These are phyloP conservation scores for Otocyon megalotis DNA, from an alignment of 2,113 vertebrate genomes.

Conservation along the genomic window DNA sequence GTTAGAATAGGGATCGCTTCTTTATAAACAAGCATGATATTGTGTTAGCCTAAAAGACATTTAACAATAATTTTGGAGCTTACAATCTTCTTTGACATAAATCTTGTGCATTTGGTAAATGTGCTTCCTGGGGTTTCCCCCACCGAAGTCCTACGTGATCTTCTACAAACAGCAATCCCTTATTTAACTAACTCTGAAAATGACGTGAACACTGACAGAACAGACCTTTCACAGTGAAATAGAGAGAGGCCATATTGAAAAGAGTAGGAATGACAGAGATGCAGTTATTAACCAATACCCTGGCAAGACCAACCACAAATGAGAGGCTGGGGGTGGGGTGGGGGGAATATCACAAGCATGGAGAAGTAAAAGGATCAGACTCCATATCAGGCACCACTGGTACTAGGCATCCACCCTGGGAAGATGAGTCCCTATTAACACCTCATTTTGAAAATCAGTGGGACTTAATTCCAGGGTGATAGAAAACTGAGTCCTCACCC, in stretches of 20 bases:
- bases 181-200: background rate
- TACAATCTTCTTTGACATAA: background rate
- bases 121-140: background rate
- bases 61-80: background rate
- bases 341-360: background rate
- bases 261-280: background rate
- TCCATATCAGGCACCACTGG: background rate
- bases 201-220: background rate
- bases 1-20: background rate
- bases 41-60: background rate
- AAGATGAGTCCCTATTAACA: background rate
- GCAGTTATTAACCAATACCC: background rate
- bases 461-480: background rate
- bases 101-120: background rate
- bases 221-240: background rate
- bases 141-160: background rate
- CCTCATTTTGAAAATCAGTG: background rate
- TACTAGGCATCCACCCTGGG: background rate
- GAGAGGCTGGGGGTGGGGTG: no score
- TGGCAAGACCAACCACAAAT: background rate
- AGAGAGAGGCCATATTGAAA: background rate
- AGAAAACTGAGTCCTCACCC: background rate
- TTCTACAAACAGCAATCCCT: background rate
- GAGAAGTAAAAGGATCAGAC: background rate
- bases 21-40: background rate